Evolutionary conservation across 2,113 vertebrate genomes (phyloP).

Genomic region (Malaclemys terrapin): DNA sequence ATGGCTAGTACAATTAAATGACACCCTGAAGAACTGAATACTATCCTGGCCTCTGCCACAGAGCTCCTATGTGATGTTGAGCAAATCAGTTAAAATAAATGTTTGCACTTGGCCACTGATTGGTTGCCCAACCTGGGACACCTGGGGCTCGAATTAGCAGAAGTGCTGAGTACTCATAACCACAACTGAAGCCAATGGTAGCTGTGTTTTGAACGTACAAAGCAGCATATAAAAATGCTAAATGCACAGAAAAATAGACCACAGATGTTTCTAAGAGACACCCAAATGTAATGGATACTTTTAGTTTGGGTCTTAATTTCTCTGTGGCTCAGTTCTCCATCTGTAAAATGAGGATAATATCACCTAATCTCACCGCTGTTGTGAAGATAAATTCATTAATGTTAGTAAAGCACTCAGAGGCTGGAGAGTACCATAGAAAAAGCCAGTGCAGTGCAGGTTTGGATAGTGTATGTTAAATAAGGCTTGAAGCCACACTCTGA

Average conservation of each 20-base stretch:
- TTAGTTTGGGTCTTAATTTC: neutral
- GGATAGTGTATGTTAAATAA: neutral
- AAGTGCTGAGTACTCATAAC: neutral
- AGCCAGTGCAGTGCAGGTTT: neutral
- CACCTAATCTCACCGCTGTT: neutral
- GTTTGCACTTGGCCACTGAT: neutral
- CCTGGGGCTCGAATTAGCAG: neutral
- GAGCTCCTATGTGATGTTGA: neutral
- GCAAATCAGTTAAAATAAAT: neutral
- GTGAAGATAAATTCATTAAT: neutral
- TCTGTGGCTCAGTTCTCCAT: neutral
- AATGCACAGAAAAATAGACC: neutral
- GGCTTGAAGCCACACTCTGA: neutral
- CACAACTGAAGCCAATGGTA: neutral
- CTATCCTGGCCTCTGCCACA: neutral
- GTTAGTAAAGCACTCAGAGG: neutral
- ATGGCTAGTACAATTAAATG: neutral
- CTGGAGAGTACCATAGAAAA: neutral
- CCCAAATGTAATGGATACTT: neutral
- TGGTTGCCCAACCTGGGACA: neutral
- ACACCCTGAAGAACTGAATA: neutral
- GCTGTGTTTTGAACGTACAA: neutral
- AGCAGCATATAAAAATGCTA: neutral
- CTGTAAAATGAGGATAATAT: neutral
- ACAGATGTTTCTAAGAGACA: neutral